A percentile compares a stretch with the other conserved stretches of the same genome.
phyloP scores from a whole-genome alignment of 1,140 invertebrate genomes.

The Halictus rubicundus region DNA sequence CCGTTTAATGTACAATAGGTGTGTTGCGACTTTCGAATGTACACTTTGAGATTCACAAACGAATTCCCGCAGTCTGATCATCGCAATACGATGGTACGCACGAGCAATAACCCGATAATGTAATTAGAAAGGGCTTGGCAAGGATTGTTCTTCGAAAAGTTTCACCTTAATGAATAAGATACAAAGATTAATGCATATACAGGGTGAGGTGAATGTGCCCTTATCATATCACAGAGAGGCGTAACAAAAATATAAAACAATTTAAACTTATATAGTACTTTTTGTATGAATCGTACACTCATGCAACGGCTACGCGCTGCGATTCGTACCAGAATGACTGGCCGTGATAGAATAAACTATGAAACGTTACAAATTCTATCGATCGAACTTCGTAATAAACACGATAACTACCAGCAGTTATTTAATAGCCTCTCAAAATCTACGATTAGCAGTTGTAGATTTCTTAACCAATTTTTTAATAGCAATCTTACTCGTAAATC shows the following conservation, averaged over 20 bases:
- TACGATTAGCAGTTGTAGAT: too few species aligned
- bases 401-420: too few species aligned
- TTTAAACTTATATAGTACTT: conserved; percentile 70
- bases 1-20: conserved; percentile 9
- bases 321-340: conserved; percentile 60
- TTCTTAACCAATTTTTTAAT: too few species aligned
- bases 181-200: conserved; percentile 70
- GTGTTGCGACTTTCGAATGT: neutral
- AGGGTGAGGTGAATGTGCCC: conserved; percentile 75
- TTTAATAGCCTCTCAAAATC: too few species aligned
- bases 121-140: conserved; percentile 62
- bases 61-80: neutral
- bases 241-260: conserved; percentile 77
- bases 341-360: conserved; percentile 35
- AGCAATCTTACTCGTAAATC: too few species aligned
- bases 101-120: conserved; percentile 59
- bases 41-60: neutral
- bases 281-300: conserved; percentile 62
- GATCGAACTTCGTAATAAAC: conserved; percentile 25
- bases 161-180: conserved; percentile 65
- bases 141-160: conserved; percentile 63
- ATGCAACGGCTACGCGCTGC: conserved; percentile 60
- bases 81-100: conserved; percentile 45
- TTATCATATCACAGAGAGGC: conserved; percentile 77
- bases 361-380: neutral